These are phyloP conservation scores for Lepidocyrtinus sp. DNA, from an alignment of 2,888 invertebrate genomes.

Conservation along the genomic window DNA sequence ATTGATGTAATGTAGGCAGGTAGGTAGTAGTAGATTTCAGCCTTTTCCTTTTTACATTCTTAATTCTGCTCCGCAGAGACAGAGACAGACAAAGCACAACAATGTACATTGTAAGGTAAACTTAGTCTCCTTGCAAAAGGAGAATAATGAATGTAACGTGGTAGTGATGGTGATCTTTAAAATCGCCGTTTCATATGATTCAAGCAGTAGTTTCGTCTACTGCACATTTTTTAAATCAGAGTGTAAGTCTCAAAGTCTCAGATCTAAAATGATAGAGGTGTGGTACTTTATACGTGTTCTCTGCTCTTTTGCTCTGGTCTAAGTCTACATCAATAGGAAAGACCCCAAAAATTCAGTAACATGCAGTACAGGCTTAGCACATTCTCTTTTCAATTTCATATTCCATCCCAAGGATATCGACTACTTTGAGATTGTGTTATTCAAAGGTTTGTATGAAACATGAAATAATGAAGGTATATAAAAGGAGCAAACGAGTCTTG, in stretches of 20 bases:
- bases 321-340: constrained; percentile 16
- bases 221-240: no score
- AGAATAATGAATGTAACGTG: background rate
- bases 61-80: background rate
- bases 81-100: no score
- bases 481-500: constrained; percentile 40
- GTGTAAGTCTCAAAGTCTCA: no score
- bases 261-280: no score
- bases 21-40: background rate
- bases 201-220: no score
- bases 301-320: no score
- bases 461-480: constrained; percentile 37
- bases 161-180: no score
- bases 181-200: no score
- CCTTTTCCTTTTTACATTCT: background rate
- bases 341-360: constrained; percentile 19
- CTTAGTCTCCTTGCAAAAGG: background rate
- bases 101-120: no score
- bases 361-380: constrained; percentile 6
- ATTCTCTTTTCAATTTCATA: background rate
- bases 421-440: background rate
- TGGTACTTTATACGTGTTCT: no score
- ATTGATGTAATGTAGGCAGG: background rate
- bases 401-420: background rate
- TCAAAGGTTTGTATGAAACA: background rate